A percentile compares a stretch with the other conserved stretches of the same genome.
Evolutionary conservation across 2,797 vertebrate genomes (phyloP).

Genomic region (Lepus oiostolus): DNA sequence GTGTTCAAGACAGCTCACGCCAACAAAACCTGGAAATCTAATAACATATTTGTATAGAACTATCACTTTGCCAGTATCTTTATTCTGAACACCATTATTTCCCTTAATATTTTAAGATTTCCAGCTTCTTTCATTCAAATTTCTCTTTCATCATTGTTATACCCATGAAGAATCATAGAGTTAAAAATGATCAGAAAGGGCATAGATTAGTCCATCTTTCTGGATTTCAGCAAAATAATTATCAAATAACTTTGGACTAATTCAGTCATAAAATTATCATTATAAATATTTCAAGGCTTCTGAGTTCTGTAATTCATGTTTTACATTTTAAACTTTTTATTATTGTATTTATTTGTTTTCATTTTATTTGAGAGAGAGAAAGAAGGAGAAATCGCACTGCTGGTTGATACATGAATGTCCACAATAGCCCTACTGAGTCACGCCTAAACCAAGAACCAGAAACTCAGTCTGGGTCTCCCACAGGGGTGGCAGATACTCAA

Average conservation of each 20-base stretch:
- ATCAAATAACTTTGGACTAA: not conserved
- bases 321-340: too few species aligned
- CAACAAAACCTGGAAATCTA: constrained; percentile 27
- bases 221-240: constrained; percentile 19
- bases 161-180: not conserved
- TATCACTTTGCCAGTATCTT: not conserved
- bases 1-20: not conserved
- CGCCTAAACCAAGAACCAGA: too few species aligned
- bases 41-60: not conserved
- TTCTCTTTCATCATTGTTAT: not conserved
- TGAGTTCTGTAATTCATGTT: constrained; percentile 7
- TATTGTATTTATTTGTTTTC: too few species aligned
- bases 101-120: not conserved
- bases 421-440: too few species aligned
- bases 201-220: not conserved
- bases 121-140: not conserved
- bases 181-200: not conserved
- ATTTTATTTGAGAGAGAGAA: too few species aligned
- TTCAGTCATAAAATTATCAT: not conserved
- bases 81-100: not conserved
- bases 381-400: too few species aligned
- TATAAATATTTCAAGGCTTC: not conserved
- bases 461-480: too few species aligned
- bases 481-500: too few species aligned
- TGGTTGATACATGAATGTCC: too few species aligned